phyloP scores from a whole-genome alignment of 1,140 invertebrate genomes.

The Bombus fervidus region DNA sequence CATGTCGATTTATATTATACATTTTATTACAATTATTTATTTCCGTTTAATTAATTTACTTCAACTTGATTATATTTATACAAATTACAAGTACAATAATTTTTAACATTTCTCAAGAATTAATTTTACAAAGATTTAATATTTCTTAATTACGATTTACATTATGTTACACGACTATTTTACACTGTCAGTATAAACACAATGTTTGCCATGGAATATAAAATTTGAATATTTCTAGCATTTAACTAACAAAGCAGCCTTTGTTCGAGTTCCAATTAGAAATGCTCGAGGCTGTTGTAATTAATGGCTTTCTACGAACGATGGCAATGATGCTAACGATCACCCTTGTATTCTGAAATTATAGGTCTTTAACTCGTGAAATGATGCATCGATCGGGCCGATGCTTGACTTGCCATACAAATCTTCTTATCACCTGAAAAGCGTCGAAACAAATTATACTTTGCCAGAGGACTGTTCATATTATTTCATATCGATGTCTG shows the following conservation, averaged over 20 bases:
- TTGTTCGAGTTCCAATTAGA: constrained; percentile 3
- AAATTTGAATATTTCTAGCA: not conserved
- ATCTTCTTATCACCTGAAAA: not conserved
- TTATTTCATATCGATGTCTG: not conserved
- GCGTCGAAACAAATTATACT: not conserved
- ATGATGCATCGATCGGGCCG: not conserved
- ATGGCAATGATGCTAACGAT: not conserved
- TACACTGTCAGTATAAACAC: not conserved
- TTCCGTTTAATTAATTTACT: too few relatives aligned
- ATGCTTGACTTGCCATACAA: not conserved
- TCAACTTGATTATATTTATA: too few relatives aligned
- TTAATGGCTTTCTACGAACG: not conserved
- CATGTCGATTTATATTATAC: too few relatives aligned
- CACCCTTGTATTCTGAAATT: not conserved
- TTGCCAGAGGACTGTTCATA: not conserved
- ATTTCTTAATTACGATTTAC: not conserved
- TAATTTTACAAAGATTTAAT: not conserved
- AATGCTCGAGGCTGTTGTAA: not conserved
- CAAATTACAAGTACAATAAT: too few relatives aligned
- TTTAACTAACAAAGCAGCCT: not conserved
- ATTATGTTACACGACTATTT: not conserved
- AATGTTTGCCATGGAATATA: not conserved
- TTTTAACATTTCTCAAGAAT: not conserved
- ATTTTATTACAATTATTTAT: too few relatives aligned
- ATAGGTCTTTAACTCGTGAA: constrained; percentile 4